phyloP scores from a whole-genome alignment of 1,140 invertebrate species.

The Rhyzopertha dominica region DNA sequence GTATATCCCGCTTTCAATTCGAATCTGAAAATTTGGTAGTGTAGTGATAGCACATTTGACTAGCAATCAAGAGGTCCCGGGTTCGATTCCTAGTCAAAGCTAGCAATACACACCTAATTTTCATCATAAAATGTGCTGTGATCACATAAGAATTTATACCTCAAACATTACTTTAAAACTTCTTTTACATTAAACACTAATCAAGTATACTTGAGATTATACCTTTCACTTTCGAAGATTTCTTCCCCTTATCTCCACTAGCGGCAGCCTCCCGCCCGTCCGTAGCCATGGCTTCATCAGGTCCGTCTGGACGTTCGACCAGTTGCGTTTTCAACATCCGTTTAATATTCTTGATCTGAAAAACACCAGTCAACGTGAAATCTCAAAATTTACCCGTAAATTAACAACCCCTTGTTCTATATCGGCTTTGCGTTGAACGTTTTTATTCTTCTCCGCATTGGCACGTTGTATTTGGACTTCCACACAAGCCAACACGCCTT shows the following conservation, averaged over 20 bases:
- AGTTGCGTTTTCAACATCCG: constrained; percentile 74
- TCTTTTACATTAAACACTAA: no score
- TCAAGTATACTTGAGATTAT: no score
- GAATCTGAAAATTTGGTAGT: no score
- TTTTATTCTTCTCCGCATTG: constrained; percentile 77
- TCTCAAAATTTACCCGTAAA: constrained; percentile 8
- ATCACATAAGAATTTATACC: no score
- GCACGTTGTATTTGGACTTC: constrained; percentile 85
- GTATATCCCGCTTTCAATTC: no score
- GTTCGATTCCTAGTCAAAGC: no score
- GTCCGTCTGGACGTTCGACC: constrained; percentile 58
- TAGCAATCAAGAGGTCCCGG: no score
- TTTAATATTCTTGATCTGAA: constrained; percentile 71
- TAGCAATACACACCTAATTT: no score
- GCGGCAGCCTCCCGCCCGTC: constrained; percentile 51
- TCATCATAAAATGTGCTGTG: no score
- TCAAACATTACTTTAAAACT: no score
- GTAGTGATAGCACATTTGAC: no score
- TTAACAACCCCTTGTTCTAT: constrained; percentile 77
- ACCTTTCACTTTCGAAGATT: constrained; percentile 50
- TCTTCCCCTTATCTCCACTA: constrained; percentile 48
- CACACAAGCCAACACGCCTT: constrained; percentile 80
- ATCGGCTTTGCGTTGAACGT: constrained; percentile 72
- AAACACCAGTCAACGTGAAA: constrained; percentile 17
- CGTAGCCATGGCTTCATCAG: constrained; percentile 55